Percentiles rank a stretch among this genome's conserved stretches.
Evolutionary conservation across 1,140 invertebrate genomes (phyloP).

Genomic region (Yoshiicerus persimilis): DNA sequence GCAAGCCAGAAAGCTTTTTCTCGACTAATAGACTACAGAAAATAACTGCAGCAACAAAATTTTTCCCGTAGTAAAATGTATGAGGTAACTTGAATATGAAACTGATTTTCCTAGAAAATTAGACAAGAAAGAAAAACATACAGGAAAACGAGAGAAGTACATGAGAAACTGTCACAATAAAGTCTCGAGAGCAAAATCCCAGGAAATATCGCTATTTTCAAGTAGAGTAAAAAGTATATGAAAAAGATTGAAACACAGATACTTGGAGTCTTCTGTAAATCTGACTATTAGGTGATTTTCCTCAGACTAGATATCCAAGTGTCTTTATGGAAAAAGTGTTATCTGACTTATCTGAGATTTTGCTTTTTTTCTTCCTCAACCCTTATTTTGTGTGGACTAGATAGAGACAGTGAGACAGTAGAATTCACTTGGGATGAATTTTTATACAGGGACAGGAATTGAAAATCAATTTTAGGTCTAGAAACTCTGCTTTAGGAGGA

Average conservation of each 20-base stretch:
- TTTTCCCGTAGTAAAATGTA: too few relatives aligned
- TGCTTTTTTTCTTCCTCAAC: not conserved
- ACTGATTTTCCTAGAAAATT: not conserved
- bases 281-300: too few relatives aligned
- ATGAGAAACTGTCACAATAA: not conserved
- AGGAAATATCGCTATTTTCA: not conserved
- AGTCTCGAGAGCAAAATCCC: not conserved
- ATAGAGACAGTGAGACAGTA: too few relatives aligned
- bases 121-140: not conserved
- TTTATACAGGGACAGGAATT: too few relatives aligned
- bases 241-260: not conserved
- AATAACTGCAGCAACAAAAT: not conserved
- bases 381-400: too few relatives aligned
- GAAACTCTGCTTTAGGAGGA: not conserved
- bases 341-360: not conserved
- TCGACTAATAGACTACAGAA: not conserved
- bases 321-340: not conserved
- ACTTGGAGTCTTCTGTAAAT: not conserved
- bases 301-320: not conserved
- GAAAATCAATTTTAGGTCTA: not conserved
- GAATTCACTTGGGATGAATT: too few relatives aligned
- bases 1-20: not conserved
- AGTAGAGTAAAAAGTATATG: not conserved
- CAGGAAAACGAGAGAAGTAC: not conserved
- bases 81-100: not conserved